Percentiles rank a stretch among this genome's conserved stretches.
Conservation (phyloP, 2,113 vertebrate species). For the Catharus minimus region DNA sequence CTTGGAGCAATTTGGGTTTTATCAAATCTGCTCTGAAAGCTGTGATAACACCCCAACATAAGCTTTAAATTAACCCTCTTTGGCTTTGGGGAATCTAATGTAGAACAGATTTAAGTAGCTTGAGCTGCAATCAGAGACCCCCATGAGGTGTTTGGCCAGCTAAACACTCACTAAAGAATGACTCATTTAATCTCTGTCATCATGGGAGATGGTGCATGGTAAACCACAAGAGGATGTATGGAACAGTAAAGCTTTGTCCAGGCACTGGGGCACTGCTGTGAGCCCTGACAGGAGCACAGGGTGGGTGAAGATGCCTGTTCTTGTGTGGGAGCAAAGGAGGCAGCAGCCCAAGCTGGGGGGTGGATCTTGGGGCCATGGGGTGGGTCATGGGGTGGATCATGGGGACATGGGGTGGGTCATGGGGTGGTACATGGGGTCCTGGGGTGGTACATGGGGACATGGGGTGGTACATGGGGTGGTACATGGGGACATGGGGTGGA, state of each 20-base stretch:
- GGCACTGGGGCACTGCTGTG: not conserved
- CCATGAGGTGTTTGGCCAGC: not conserved
- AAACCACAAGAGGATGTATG: not conserved
- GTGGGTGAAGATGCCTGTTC: not conserved
- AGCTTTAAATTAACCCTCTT: not conserved
- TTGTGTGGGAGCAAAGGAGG: not conserved
- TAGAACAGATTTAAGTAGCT: slow-evolving; percentile 19
- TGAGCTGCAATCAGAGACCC: slow-evolving; percentile 10
- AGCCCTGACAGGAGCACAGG: not conserved
- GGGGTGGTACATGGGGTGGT: not conserved
- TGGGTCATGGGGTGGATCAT: not conserved
- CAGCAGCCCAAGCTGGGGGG: not conserved
- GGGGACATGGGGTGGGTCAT: not conserved
- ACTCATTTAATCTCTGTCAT: slow-evolving; percentile 39
- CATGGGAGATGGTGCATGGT: not conserved
- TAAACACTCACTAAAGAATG: slow-evolving; percentile 7
- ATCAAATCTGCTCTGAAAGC: not conserved
- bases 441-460: not conserved
- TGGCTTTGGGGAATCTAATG: not conserved
- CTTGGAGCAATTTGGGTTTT: not conserved
- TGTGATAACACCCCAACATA: not conserved
- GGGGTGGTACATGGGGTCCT: not conserved
- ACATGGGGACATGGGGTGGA: no score
- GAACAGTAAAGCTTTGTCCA: slow-evolving; percentile 26
- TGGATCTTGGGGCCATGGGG: not conserved